Conservation (phyloP, 2,888 invertebrate species). For the Callyntrura sp. region DNA sequence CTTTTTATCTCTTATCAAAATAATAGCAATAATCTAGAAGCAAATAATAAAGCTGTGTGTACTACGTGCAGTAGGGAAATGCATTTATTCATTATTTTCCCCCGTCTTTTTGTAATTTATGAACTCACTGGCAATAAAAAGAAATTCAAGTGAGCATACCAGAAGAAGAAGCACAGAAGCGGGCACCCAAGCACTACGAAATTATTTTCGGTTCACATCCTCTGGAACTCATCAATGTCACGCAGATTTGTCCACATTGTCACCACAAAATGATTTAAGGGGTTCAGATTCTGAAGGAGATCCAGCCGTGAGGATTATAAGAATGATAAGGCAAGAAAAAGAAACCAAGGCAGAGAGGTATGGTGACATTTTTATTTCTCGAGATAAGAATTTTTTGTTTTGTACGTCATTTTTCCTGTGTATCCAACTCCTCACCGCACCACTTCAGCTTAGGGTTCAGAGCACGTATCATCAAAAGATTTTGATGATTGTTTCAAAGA, state of each 20-base stretch:
- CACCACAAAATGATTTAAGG: constrained; percentile 55
- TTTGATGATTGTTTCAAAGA: constrained; percentile 17
- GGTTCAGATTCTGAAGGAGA: constrained; percentile 16
- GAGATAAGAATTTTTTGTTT: constrained; percentile 18
- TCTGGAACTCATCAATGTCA: constrained; percentile 68
- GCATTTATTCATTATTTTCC: background rate
- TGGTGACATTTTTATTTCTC: constrained; percentile 48
- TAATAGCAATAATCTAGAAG: background rate
- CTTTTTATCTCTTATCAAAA: constrained; percentile 37
- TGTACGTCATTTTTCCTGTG: background rate
- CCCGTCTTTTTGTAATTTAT: constrained; percentile 25
- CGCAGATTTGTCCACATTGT: constrained; percentile 70
- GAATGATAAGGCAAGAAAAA: constrained; percentile 27
- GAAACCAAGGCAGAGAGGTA: background rate
- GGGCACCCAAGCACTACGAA: constrained; percentile 48
- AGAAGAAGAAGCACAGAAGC: too few relatives aligned
- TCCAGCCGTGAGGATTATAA: background rate
- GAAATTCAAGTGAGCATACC: background rate
- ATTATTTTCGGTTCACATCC: constrained; percentile 61
- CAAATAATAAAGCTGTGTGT: background rate
- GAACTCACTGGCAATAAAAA: background rate
- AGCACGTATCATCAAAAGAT: background rate
- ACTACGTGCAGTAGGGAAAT: too few relatives aligned
- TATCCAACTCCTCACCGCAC: background rate
- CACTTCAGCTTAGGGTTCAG: constrained; percentile 23